Percentiles rank a stretch among this genome's conserved stretches.
Evolutionary conservation across 2,113 vertebrate genomes (phyloP).

Genomic region (Elachura formosa): DNA sequence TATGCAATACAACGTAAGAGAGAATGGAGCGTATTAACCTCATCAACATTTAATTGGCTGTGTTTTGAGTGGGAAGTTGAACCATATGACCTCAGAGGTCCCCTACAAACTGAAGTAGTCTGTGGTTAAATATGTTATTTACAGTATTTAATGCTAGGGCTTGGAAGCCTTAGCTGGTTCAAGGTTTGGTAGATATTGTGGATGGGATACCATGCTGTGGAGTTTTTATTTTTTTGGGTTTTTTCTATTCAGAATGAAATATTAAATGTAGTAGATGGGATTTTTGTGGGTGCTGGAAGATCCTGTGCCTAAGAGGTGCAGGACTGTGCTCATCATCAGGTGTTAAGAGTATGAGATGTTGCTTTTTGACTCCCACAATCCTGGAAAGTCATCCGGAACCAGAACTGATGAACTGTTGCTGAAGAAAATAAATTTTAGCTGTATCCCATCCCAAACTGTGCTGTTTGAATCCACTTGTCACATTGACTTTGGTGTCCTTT

Average conservation of each 20-base stretch:
- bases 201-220: background rate
- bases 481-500: background rate
- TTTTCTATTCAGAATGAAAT: background rate
- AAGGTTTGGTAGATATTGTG: background rate
- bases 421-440: background rate
- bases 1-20: background rate
- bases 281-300: background rate
- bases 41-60: background rate
- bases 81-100: background rate
- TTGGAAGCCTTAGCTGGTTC: background rate
- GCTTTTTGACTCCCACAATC: background rate
- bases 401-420: background rate
- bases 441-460: background rate
- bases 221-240: rapidly evolving
- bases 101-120: background rate
- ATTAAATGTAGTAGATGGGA: background rate
- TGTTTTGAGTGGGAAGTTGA: background rate
- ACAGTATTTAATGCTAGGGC: background rate
- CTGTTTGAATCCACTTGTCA: background rate
- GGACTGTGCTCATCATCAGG: background rate
- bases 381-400: background rate
- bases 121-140: background rate
- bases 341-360: background rate
- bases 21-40: background rate
- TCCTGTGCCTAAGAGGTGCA: background rate